phyloP scores from a whole-genome alignment of 2,797 vertebrate species.

The Eupleurogrammus muticus region DNA sequence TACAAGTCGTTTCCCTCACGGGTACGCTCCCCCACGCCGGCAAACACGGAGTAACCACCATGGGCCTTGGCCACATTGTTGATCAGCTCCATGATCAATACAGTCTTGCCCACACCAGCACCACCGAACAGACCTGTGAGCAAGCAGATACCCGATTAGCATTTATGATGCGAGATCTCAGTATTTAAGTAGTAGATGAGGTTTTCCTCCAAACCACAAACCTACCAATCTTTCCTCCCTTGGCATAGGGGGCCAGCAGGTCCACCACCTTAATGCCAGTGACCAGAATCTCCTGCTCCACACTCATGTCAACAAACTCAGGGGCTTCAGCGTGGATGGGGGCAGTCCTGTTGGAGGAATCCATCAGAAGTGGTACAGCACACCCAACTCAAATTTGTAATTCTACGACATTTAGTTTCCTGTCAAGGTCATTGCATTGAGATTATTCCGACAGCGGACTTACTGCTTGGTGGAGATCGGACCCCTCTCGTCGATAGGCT shows the following conservation, averaged over 20 bases:
- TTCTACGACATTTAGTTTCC: not conserved
- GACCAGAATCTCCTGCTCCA: slow-evolving; percentile 98
- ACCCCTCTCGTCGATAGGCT: slow-evolving; percentile 96
- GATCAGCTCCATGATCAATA: slow-evolving; percentile 98
- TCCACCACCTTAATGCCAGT: slow-evolving; percentile 98
- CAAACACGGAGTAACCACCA: slow-evolving; percentile 97
- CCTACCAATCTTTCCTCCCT: slow-evolving; percentile 97
- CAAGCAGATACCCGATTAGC: not conserved
- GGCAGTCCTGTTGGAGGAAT: slow-evolving; percentile 84
- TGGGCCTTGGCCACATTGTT: slow-evolving; percentile 99
- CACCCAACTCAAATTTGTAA: not conserved
- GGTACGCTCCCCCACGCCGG: slow-evolving; percentile 95
- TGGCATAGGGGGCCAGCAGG: slow-evolving; percentile 95
- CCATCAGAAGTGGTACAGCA: not conserved
- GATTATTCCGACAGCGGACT: slow-evolving; percentile 53
- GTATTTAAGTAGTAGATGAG: no score
- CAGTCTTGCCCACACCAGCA: slow-evolving; percentile 96
- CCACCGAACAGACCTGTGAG: slow-evolving; percentile 93
- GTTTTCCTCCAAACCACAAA: not conserved
- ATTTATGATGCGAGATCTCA: no score
- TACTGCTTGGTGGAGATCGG: slow-evolving; percentile 96
- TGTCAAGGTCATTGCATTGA: no score
- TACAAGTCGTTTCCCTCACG: slow-evolving; percentile 98
- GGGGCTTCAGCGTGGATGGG: slow-evolving; percentile 97
- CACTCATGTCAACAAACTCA: slow-evolving; percentile 98